phyloP scores from a whole-genome alignment of 2,797 vertebrate species.

The Sebastes taczanowskii region DNA sequence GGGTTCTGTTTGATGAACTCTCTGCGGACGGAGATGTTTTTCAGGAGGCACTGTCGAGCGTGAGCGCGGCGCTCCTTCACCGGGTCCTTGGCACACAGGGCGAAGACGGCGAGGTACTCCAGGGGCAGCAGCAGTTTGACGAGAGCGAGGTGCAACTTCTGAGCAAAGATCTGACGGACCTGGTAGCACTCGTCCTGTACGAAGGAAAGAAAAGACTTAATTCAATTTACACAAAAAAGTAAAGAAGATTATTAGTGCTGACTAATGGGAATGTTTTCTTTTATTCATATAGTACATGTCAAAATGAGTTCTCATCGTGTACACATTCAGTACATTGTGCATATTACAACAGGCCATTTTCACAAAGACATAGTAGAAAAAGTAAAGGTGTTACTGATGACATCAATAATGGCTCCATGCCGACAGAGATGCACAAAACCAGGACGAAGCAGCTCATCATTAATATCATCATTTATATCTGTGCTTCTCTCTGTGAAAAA shows the following conservation, averaged over 20 bases:
- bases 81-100: slow-evolving; percentile 98
- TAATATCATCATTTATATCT: neutral
- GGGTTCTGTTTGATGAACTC: slow-evolving; percentile 98
- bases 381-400: neutral
- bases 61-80: slow-evolving; percentile 98
- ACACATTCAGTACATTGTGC: neutral
- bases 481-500: neutral
- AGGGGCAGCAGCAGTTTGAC: slow-evolving; percentile 94
- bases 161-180: slow-evolving; percentile 98
- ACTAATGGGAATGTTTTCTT: neutral
- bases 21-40: slow-evolving; percentile 98
- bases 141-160: slow-evolving; percentile 97
- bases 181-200: slow-evolving; percentile 97
- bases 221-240: neutral
- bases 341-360: neutral
- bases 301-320: neutral
- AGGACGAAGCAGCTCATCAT: neutral
- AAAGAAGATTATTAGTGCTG: neutral
- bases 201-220: neutral
- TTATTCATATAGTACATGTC: neutral
- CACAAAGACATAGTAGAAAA: neutral
- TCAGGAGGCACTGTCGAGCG: slow-evolving; percentile 97
- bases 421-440: neutral
- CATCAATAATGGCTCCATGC: neutral
- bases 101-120: slow-evolving; percentile 98